A percentile compares a stretch with the other conserved stretches of the same genome.
Evolutionary conservation across 2,888 invertebrate species (phyloP).

Genomic region (Torymus tubicola): DNA sequence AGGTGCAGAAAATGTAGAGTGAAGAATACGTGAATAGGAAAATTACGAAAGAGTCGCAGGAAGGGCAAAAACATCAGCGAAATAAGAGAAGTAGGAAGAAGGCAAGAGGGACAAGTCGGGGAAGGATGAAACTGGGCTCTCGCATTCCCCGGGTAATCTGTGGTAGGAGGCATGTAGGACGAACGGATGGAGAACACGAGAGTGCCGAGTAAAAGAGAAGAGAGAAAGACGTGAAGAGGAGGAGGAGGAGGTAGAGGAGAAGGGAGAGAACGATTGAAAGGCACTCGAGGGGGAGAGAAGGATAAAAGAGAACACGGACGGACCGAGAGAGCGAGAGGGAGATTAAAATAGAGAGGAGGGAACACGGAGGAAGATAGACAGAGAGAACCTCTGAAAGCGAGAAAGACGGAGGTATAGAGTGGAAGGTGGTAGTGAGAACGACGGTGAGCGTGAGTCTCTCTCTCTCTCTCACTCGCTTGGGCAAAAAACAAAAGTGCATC

Average conservation of each 20-base stretch:
- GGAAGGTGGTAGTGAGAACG: conserved; percentile 56
- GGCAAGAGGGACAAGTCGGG: conserved; percentile 61
- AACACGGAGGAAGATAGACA: conserved; percentile 21
- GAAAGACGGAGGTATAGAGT: conserved; percentile 57
- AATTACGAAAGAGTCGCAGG: conserved; percentile 41
- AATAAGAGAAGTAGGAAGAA: conserved; percentile 56
- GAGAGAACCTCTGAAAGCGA: conserved; percentile 47
- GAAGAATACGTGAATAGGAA: conserved; percentile 11
- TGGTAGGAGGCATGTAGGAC: conserved; percentile 75
- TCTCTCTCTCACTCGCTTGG: conserved; percentile 64
- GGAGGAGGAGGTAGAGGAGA: conserved; percentile 36
- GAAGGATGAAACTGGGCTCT: conserved; percentile 64
- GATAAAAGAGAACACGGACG: conserved; percentile 40
- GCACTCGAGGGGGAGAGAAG: conserved; percentile 45
- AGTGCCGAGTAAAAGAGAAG: conserved; percentile 59
- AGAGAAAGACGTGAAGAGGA: conserved; percentile 51
- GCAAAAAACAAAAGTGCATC: conserved; percentile 74
- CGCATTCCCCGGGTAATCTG: conserved; percentile 71
- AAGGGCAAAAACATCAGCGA: conserved; percentile 49
- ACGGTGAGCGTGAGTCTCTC: conserved; percentile 38
- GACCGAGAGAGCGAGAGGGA: conserved; percentile 48
- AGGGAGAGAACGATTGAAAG: conserved; percentile 67
- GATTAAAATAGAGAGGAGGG: conserved; percentile 45
- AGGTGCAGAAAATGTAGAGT: not conserved
- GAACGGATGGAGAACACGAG: conserved; percentile 71